phyloP scores from a whole-genome alignment of 2,888 invertebrate species.

The Octonoba sinensis region DNA sequence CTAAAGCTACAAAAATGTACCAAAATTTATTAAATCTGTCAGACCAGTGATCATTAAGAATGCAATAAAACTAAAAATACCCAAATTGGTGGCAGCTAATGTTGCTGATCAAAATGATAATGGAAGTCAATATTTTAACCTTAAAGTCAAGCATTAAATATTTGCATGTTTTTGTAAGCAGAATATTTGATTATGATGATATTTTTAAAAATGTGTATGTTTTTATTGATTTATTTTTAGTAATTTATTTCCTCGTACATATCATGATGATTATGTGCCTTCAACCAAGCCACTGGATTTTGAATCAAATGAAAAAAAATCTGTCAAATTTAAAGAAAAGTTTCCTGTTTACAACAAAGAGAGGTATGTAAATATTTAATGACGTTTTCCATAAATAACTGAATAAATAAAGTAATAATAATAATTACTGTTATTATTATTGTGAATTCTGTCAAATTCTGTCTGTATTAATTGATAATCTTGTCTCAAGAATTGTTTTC shows the following conservation, averaged over 20 bases:
- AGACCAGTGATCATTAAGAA: too few species aligned
- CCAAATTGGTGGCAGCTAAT: too few species aligned
- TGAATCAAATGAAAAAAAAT: constrained; percentile 25
- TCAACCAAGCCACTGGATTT: neutral
- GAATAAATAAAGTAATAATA: too few species aligned
- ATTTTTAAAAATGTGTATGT: neutral
- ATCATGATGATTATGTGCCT: neutral
- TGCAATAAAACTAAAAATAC: too few species aligned
- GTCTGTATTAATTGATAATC: neutral
- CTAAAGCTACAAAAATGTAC: too few species aligned
- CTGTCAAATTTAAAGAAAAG: constrained; percentile 66
- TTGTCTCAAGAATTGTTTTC: neutral
- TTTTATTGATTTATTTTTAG: constrained; percentile 5
- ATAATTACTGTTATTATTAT: neutral
- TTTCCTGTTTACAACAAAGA: constrained; percentile 63
- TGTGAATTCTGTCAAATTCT: neutral
- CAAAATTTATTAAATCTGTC: too few species aligned
- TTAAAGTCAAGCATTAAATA: too few species aligned
- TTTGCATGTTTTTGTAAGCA: too few species aligned
- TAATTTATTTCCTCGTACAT: neutral
- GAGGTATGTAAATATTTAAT: constrained; percentile 27
- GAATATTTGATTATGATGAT: neutral
- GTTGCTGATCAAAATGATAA: too few species aligned
- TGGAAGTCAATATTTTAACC: too few species aligned
- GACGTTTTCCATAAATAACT: neutral